Conservation (phyloP, 2,113 vertebrate genomes). For the Calonectris borealis region DNA sequence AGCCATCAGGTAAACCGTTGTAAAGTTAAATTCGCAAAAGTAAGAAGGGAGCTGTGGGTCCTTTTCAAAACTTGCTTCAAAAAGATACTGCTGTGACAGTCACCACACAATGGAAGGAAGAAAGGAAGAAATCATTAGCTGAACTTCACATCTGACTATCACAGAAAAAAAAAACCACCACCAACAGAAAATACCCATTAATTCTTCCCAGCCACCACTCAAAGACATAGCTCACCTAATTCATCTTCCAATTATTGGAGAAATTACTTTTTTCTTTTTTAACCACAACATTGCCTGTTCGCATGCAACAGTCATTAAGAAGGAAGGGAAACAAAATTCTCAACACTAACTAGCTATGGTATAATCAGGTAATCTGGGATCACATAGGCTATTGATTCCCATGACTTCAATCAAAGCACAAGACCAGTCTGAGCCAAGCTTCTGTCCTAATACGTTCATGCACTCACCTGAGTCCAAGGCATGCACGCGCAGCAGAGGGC, state of each 20-base stretch:
- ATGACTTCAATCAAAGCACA: background rate
- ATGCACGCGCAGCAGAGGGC: accelerated
- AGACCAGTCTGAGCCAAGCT: background rate
- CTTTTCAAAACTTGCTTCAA: background rate
- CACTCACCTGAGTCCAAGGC: background rate
- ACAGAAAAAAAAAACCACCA: background rate
- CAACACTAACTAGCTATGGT: background rate
- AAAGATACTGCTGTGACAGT: background rate
- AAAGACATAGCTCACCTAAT: background rate
- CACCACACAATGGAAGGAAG: too few species aligned
- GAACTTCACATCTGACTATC: background rate
- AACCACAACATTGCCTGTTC: background rate
- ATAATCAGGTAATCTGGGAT: background rate
- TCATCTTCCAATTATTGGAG: background rate
- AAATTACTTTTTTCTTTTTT: background rate
- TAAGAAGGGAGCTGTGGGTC: background rate
- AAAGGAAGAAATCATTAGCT: background rate
- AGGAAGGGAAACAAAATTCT: background rate
- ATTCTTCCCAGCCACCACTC: background rate
- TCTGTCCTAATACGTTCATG: background rate
- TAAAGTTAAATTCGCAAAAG: background rate
- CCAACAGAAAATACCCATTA: background rate
- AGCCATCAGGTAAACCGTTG: background rate
- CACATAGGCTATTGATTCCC: background rate
- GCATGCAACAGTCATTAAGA: background rate